These are phyloP conservation scores for Speoplatyrhinus poulsoni DNA, from an alignment of 2,113 vertebrate species.

Conservation along the genomic window DNA sequence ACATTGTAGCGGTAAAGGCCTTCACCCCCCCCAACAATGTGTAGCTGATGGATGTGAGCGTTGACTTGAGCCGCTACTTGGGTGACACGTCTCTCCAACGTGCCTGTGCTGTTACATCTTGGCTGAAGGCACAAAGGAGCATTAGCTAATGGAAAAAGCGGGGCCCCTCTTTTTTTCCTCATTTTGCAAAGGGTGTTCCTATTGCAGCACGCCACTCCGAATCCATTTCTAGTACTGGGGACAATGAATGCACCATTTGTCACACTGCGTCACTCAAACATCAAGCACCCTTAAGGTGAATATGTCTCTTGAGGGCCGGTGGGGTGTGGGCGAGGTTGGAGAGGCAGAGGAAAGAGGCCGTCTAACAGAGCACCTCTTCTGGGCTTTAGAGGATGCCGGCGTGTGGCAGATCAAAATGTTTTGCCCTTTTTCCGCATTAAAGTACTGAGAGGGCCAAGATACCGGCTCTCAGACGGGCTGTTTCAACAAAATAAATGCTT, in stretches of 20 bases:
- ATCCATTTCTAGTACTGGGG: constrained; percentile 69
- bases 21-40: constrained; percentile 54
- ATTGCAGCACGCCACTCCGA: constrained; percentile 70
- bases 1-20: constrained; percentile 4
- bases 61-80: constrained; percentile 25
- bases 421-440: constrained; percentile 77
- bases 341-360: constrained; percentile 39
- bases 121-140: constrained; percentile 69
- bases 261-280: constrained; percentile 52
- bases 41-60: constrained; percentile 12
- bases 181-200: constrained; percentile 54
- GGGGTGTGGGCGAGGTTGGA: constrained; percentile 41
- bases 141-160: constrained; percentile 80
- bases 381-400: constrained; percentile 79
- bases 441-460: constrained; percentile 80
- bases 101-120: constrained; percentile 57
- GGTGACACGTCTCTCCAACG: constrained; percentile 28
- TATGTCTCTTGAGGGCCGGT: constrained; percentile 60
- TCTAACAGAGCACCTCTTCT: constrained; percentile 78
- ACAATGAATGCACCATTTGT: constrained; percentile 73
- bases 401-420: constrained; percentile 81
- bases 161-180: constrained; percentile 50
- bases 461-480: constrained; percentile 83
- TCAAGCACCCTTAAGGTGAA: constrained; percentile 73
- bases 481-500: constrained; percentile 81